Evolutionary conservation across 2,797 vertebrate genomes (phyloP), one percentile per base, ranked within the genome.

Genomic region (Cuculus canorus): DNA sequence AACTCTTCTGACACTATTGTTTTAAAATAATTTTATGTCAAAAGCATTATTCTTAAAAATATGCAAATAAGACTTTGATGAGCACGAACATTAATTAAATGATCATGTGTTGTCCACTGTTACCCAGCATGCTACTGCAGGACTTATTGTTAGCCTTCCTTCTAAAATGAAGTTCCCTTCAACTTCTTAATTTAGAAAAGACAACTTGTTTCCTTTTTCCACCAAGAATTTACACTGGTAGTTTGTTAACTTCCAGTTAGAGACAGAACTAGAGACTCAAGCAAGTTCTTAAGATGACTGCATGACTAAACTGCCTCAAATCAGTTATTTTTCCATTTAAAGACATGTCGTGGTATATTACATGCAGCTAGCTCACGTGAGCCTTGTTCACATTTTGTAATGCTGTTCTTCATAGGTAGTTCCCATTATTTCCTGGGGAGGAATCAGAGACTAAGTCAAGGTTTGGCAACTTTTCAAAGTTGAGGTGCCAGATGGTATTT

Each of bases 401-500:
- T 82, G 86, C 83, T 89, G 92, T 93, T 93, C 86, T 93, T 94
- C 79, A 84, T 96, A 96, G 95, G 94, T 96, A 96, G 93, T 93
- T 93, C 94, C 96, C 90, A 84, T 88, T 81, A 95, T 86, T 95
- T 96, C 90, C 92, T 94, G 92, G 83, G 95, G 71, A 95, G 85
- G 86, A 96, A 80, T 97, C 88, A 91, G 80, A 82, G 88, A 95
- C 41, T 92, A 96, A 96, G 95, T 95, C 90, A 95, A 95, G 83
- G 64, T 96, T 93, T 96, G 96, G 96, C 96, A 96, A 82, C 90
- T 96, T 95, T 95, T 95, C 96, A 96, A 96, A 96, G 95, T 89
- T 96, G 88, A 96, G 92, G 81, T 95, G 92, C 94, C 96, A 96
- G 96, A 96, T 96, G 95, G 96, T 94, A 96, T 96, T 96, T 96